phyloP scores from a whole-genome alignment of 1,140 invertebrate species.

The Drosophila kikkawai region DNA sequence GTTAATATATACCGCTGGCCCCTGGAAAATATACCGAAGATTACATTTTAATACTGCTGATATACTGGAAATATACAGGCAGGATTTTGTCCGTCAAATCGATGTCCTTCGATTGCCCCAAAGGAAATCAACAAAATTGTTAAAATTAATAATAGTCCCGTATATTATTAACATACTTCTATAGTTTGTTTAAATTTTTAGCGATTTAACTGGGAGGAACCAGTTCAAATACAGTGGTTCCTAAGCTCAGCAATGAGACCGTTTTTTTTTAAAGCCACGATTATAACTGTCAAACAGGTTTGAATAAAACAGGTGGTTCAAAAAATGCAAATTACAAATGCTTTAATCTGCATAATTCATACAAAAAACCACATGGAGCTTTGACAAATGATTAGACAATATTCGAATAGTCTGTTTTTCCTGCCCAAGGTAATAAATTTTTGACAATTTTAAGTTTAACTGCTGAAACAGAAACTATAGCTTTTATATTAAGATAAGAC shows the following conservation, averaged over 20 bases:
- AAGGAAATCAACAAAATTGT: background rate
- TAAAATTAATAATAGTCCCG: background rate
- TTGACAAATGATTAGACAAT: background rate
- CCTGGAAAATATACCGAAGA: background rate
- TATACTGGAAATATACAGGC: background rate
- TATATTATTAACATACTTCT: background rate
- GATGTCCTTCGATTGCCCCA: background rate
- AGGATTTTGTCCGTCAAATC: background rate
- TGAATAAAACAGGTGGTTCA: slow-evolving; percentile 20
- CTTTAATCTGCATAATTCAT: slow-evolving; percentile 5
- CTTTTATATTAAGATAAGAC: background rate
- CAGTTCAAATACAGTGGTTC: background rate
- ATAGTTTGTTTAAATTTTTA: background rate
- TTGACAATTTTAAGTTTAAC: background rate
- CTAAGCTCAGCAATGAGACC: background rate
- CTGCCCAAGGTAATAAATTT: background rate
- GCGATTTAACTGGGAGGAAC: background rate
- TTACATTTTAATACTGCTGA: background rate
- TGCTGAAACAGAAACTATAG: background rate
- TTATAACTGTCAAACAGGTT: slow-evolving; percentile 4
- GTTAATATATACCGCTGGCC: slow-evolving; percentile 13
- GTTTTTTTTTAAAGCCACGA: background rate
- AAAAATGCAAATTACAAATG: slow-evolving; percentile 12
- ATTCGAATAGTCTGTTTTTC: background rate
- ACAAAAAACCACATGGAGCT: background rate